phyloP scores from a whole-genome alignment of 2,888 invertebrate species.

The Nezara viridula region DNA sequence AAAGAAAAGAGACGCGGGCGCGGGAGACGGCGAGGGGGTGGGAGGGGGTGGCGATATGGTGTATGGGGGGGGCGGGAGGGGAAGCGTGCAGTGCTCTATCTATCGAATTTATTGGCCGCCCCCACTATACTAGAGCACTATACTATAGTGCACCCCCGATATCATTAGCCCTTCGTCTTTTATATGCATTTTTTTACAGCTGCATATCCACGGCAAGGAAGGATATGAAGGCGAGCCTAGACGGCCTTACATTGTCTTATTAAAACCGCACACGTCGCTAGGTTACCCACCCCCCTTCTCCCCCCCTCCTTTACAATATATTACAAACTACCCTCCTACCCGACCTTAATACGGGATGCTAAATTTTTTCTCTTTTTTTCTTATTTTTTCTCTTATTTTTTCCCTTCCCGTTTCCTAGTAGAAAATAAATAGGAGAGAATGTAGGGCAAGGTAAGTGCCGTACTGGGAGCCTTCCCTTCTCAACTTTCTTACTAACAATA shows the following conservation, averaged over 20 bases:
- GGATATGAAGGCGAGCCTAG: conserved; percentile 49
- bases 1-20: conserved; percentile 61
- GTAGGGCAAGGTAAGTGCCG: conserved; percentile 50
- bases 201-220: conserved; percentile 5
- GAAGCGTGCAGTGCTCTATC: conserved; percentile 64
- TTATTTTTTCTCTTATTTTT: background rate
- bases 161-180: conserved; percentile 64
- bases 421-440: conserved; percentile 33
- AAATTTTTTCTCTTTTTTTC: conserved; percentile 41
- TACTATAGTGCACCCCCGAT: conserved; percentile 55
- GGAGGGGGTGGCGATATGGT: conserved; percentile 64
- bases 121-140: conserved; percentile 23
- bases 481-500: conserved; percentile 37
- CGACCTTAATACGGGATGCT: conserved; percentile 47
- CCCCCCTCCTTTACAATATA: conserved; percentile 56
- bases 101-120: conserved; percentile 66
- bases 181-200: conserved; percentile 64
- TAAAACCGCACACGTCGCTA: conserved; percentile 60
- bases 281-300: background rate
- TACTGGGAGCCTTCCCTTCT: conserved; percentile 4
- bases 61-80: conserved; percentile 62
- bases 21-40: conserved; percentile 58
- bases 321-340: conserved; percentile 51
- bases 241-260: conserved; percentile 62
- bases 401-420: background rate